Percentiles rank a stretch among this genome's conserved stretches.
Evolutionary conservation across 2,888 invertebrate species (phyloP).

Genomic region (Sesia apiformis): DNA sequence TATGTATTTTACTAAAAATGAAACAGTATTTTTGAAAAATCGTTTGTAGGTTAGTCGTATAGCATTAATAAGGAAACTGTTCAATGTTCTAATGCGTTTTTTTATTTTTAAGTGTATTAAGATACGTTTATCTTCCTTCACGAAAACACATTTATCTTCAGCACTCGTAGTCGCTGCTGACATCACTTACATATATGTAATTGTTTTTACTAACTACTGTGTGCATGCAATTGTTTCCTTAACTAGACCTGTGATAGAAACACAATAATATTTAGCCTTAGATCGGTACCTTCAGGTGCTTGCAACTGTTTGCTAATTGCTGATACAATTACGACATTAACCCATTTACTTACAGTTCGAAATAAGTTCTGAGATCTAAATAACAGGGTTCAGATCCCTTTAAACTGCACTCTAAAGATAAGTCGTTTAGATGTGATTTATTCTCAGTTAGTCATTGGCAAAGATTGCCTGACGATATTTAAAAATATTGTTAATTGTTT

Average conservation of each 20-base stretch:
- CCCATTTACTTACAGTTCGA: too few relatives aligned
- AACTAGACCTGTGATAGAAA: slow-evolving; percentile 23
- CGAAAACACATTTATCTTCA: too few relatives aligned
- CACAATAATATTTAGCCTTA: slow-evolving; percentile 35
- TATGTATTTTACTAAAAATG: too few relatives aligned
- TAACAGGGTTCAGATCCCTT: neutral
- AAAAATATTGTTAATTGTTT: slow-evolving; percentile 42
- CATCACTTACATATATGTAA: neutral
- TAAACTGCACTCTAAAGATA: neutral
- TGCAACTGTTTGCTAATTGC: slow-evolving; percentile 3
- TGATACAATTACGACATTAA: neutral
- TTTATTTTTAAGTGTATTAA: too few relatives aligned
- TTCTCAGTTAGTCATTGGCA: slow-evolving; percentile 38
- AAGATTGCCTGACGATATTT: slow-evolving; percentile 37
- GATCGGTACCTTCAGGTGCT: slow-evolving; percentile 27
- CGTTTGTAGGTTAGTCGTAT: too few relatives aligned
- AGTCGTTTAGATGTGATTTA: slow-evolving; percentile 2
- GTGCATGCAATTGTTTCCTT: slow-evolving; percentile 12
- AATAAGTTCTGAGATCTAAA: neutral
- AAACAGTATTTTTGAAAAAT: too few relatives aligned
- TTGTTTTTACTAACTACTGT: neutral
- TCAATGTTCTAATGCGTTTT: too few relatives aligned
- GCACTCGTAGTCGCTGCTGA: too few relatives aligned
- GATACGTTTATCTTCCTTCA: too few relatives aligned
- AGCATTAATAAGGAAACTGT: too few relatives aligned